A percentile compares a stretch with the other conserved stretches of the same genome.
Conservation (phyloP, 2,888 invertebrate genomes). For the Dioctria rufipes region DNA sequence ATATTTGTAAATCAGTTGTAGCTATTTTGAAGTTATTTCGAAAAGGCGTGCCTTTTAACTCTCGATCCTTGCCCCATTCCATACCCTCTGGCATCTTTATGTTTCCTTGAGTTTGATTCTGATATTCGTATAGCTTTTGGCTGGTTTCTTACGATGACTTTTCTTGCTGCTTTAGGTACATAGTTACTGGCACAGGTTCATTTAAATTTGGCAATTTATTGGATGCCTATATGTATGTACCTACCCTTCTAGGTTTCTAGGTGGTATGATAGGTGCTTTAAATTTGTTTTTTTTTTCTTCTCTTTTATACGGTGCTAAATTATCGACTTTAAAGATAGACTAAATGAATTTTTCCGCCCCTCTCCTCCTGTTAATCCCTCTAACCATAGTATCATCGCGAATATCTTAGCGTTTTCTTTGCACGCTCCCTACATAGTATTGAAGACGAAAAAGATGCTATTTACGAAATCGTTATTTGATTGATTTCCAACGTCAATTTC, state of each 20-base stretch:
- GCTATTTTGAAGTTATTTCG: constrained; percentile 20
- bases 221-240: neutral
- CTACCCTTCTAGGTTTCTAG: neutral
- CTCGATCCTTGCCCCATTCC: neutral
- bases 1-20: constrained; percentile 17
- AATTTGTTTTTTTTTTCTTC: too few relatives aligned
- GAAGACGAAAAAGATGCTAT: neutral
- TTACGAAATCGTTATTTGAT: neutral
- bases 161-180: neutral
- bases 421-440: too few relatives aligned
- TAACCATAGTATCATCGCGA: too few relatives aligned
- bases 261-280: too few relatives aligned
- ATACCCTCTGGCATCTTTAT: neutral
- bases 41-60: neutral
- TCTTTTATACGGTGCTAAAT: neutral
- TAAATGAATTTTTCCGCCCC: constrained; percentile 14
- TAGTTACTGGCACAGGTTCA: constrained; percentile 5
- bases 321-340: constrained; percentile 29
- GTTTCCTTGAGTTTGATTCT: neutral
- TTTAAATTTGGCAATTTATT: constrained; percentile 1
- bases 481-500: constrained; percentile 14
- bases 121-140: neutral
- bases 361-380: neutral
- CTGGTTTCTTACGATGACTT: neutral
- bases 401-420: too few relatives aligned